Evolutionary conservation across 2,113 vertebrate species (phyloP), one percentile per base, ranked within the genome.

Genomic region (Myiopsitta monachus): DNA sequence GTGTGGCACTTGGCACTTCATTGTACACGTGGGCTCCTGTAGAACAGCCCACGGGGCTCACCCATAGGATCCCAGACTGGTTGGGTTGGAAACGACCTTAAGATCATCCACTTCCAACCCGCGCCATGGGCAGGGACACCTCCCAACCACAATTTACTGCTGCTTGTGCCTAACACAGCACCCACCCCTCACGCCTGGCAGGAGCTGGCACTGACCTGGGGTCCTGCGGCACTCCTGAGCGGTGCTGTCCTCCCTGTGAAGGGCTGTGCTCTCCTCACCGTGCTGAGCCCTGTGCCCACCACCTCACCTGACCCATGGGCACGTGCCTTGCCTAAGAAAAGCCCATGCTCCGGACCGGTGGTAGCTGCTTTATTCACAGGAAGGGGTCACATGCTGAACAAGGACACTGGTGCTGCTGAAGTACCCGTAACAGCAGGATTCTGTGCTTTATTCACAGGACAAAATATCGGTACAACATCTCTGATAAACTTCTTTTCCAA

Each of bases 371-470:
- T 97, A 98, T 98, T 98, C 97, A 96, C 97, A 94, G 66, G 82
- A 92, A 88, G 94, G 95, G 94, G 78, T 92, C 26, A 95, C 97
- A 98, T 97, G 97, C 97, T 78, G 96, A 87, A 94, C 95, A 97
- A 93, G 96, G 95, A 97, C 64, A 92, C 95, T 59, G 39, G 72
- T 54, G 83, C 91, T 95, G 96, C 95, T 76, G 67, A 92, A 92
- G 96, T 98, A 98, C 98, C 98, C 98, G 98, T 98, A 98, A 98
- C 96, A 98, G 97, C 97, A 97, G 97, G 97, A 96, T 87, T 96
- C 95, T 98, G 98, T 98, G 98, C 98, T 98, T 98, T 98, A 97
- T 98, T 98, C 96, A 91, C 78, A 95, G 96, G 97, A 94, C 94
- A 95, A 88, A 93, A 90, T 73, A 88, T 78, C 18, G 10, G 95